phyloP scores from a whole-genome alignment of 1,140 invertebrate genomes.

The Drosophila tropicalis region DNA sequence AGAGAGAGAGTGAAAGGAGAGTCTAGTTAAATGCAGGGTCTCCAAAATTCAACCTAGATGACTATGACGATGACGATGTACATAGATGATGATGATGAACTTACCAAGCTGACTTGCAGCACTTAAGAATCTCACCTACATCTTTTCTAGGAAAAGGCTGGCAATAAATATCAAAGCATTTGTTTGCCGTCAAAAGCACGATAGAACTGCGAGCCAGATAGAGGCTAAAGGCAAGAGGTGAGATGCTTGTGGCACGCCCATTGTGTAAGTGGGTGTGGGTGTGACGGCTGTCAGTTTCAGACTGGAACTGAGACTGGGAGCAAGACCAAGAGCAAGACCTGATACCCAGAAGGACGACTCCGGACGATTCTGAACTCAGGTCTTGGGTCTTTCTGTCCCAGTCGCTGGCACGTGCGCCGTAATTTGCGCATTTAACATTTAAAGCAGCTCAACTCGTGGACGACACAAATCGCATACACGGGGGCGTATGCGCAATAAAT shows the following conservation, averaged over 20 bases:
- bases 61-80: neutral
- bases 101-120: constrained; percentile 1
- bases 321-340: neutral
- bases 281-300: constrained; percentile 26
- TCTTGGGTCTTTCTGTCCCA: constrained; percentile 32
- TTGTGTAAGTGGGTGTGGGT: constrained; percentile 22
- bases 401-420: constrained; percentile 70
- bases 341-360: neutral
- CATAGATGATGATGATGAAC: no score
- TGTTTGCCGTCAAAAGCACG: constrained; percentile 74
- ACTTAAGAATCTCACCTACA: constrained; percentile 36
- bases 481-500: constrained; percentile 79
- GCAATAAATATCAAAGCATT: constrained; percentile 81
- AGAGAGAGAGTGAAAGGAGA: neutral
- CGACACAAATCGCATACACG: constrained; percentile 56
- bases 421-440: constrained; percentile 80
- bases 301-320: neutral
- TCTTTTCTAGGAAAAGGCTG: constrained; percentile 29
- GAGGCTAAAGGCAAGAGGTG: constrained; percentile 34
- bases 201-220: constrained; percentile 28
- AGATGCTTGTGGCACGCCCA: constrained; percentile 58
- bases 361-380: neutral
- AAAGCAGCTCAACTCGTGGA: constrained; percentile 65
- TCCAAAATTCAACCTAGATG: constrained; percentile 10
- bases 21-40: constrained; percentile 2